A percentile compares a stretch with the other conserved stretches of the same genome.
These are phyloP conservation scores for Taeniopygia guttata DNA, from an alignment of 2,797 vertebrate genomes.

Conservation along the genomic window DNA sequence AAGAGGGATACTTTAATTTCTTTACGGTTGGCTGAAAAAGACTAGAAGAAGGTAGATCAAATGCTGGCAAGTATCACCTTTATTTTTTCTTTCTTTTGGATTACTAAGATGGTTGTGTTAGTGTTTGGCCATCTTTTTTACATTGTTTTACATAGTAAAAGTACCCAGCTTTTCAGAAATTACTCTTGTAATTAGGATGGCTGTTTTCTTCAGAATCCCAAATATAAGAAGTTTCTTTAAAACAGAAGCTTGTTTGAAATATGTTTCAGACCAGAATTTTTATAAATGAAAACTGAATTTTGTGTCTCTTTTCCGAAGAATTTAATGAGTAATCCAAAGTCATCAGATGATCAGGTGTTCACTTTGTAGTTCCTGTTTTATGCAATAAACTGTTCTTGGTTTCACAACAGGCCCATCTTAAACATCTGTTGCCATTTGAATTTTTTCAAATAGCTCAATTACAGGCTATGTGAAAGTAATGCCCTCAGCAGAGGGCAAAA, in stretches of 20 bases:
- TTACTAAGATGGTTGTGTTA: background rate
- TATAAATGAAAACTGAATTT: background rate
- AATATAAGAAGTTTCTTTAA: background rate
- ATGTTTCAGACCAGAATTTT: background rate
- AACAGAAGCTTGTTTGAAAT: background rate
- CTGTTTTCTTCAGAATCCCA: background rate
- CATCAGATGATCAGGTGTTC: background rate
- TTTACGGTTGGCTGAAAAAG: background rate
- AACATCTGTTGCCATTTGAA: background rate
- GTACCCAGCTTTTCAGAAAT: background rate
- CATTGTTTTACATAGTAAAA: background rate
- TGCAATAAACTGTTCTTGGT: background rate
- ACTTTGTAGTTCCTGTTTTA: background rate
- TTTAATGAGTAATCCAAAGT: background rate
- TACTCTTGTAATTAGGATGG: background rate
- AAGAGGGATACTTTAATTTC: background rate
- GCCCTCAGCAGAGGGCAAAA: background rate
- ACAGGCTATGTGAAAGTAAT: background rate
- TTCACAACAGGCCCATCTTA: background rate
- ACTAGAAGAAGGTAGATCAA: background rate
- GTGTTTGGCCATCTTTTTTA: background rate
- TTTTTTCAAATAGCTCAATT: background rate
- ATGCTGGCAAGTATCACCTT: accelerated
- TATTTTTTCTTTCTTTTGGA: background rate
- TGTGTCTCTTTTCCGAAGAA: background rate